Evolutionary conservation across 2,113 vertebrate species (phyloP), one percentile per base, ranked within the genome.

Genomic region (Siphamia tubifer): DNA sequence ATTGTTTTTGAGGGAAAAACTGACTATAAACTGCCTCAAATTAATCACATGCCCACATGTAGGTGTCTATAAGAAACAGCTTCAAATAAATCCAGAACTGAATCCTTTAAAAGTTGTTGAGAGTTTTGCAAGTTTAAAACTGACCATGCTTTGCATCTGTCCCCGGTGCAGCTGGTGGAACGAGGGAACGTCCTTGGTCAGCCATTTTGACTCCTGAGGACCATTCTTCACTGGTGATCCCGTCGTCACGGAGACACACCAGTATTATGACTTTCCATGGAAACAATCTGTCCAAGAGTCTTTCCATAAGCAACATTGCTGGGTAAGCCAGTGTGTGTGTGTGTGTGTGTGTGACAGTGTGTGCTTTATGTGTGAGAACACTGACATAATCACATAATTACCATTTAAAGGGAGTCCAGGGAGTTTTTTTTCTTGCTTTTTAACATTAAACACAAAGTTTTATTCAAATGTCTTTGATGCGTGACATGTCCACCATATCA

Each of bases 271-370:
- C 90, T 0, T 91, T 91, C 57, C 83, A 86, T 11, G 80, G 87
- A 69, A 91, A 88, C 83, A 93, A 91, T 69, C 95, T 99, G 60
- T 98, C 97, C 2, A 98, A 99, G 87, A 99, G 98, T 49, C 91
- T 99, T 58, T 98, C 97, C 5, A 98, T 98, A 75, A 96, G 95
- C 92, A 99, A 99, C 91, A 98, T 98, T n/a, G 93, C 97, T 57
- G 97, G 94, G 97, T 99, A 84, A 94, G 95, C 27, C 4, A 24
- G 3, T 48, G n/a, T 55, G 19, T 47, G 43, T 42, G 19, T 47
- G 9, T 51, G 20, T 35, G 19, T 69, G 13, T 54, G 30, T 58
- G 7, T 35, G n/a, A n/a, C n/a, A n/a, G 19, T 47, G 43, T 42
- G 15, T 57, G 15, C 35, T 17, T 40, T 1, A n/a, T n/a, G 5